phyloP scores from a whole-genome alignment of 1,140 invertebrate species.

The Teleogryllus occipitalis region DNA sequence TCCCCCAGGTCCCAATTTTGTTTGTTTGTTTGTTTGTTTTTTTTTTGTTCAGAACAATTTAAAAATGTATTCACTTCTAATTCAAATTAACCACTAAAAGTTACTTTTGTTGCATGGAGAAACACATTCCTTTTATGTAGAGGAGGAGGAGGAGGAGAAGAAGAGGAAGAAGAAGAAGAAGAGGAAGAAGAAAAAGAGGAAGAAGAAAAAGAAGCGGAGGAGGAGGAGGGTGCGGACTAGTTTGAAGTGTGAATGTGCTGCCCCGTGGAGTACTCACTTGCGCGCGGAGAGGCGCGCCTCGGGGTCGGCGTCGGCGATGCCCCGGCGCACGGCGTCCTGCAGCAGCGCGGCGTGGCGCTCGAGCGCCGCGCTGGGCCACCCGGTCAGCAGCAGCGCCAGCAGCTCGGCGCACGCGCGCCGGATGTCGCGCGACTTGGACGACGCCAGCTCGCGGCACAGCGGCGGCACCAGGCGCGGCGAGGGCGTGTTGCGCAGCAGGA shows the following conservation, averaged over 20 bases:
- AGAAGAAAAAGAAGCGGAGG: too few relatives aligned
- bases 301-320: slow-evolving; percentile 84
- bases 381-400: slow-evolving; percentile 71
- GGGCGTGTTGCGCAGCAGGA: slow-evolving; percentile 84
- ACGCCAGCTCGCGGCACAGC: slow-evolving; percentile 66
- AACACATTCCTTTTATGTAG: too few relatives aligned
- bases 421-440: slow-evolving; percentile 90
- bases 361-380: slow-evolving; percentile 72
- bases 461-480: slow-evolving; percentile 77
- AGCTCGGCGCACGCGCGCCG: slow-evolving; percentile 74
- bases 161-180: too few relatives aligned
- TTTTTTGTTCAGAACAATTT: too few relatives aligned
- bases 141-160: too few relatives aligned
- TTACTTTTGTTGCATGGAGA: too few relatives aligned
- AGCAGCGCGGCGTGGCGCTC: slow-evolving; percentile 72
- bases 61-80: too few relatives aligned
- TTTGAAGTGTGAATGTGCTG: neutral
- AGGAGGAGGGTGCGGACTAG: too few relatives aligned
- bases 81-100: too few relatives aligned
- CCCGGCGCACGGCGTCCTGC: slow-evolving; percentile 79
- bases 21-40: too few relatives aligned
- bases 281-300: slow-evolving; percentile 70
- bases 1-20: too few relatives aligned
- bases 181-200: too few relatives aligned
- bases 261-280: slow-evolving; percentile 42